Evolutionary conservation across 35 echinoderm and acorn worm species (phyloP).

Genomic region (Lytechinus pictus): DNA sequence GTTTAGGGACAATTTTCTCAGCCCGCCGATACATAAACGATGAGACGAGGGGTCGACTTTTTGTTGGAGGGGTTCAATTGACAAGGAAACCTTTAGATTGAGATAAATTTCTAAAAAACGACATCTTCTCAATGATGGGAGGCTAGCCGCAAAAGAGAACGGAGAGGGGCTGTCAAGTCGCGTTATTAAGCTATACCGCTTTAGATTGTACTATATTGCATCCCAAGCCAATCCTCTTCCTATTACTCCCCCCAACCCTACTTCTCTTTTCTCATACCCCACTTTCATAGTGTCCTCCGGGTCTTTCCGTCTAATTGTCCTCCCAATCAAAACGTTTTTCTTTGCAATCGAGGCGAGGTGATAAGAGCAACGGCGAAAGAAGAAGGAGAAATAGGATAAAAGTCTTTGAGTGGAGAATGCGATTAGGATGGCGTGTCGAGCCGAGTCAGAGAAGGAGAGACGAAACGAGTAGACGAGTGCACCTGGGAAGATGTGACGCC

Average conservation of each 20-base stretch:
- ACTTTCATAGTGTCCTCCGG: constrained; percentile 23
- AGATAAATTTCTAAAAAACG: constrained; percentile 14
- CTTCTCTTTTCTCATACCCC: constrained; percentile 5
- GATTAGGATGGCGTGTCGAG: constrained; percentile 24
- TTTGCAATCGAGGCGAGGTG: constrained; percentile 46
- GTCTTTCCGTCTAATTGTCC: constrained; percentile 35
- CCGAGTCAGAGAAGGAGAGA: neutral
- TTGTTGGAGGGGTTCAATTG: neutral
- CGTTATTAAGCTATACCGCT: constrained; percentile 20
- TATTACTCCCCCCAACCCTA: neutral
- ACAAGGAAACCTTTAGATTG: constrained; percentile 18
- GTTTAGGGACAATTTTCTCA: constrained; percentile 39
- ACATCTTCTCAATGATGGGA: neutral
- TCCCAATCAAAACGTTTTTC: constrained; percentile 47
- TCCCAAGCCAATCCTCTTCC: neutral
- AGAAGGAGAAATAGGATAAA: constrained; percentile 21
- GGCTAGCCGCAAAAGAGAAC: constrained; percentile 10
- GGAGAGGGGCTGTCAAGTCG: neutral
- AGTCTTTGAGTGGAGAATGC: constrained; percentile 26
- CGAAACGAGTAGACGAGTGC: neutral
- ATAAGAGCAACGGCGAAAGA: constrained; percentile 37
- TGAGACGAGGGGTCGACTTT: constrained; percentile 16
- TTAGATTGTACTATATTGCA: constrained; percentile 21
- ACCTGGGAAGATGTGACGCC: constrained; percentile 15
- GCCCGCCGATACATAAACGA: constrained; percentile 5